These are phyloP conservation scores for Sinocyclocheilus rhinocerous DNA, from an alignment of 2,113 vertebrate species.

Conservation along the genomic window DNA sequence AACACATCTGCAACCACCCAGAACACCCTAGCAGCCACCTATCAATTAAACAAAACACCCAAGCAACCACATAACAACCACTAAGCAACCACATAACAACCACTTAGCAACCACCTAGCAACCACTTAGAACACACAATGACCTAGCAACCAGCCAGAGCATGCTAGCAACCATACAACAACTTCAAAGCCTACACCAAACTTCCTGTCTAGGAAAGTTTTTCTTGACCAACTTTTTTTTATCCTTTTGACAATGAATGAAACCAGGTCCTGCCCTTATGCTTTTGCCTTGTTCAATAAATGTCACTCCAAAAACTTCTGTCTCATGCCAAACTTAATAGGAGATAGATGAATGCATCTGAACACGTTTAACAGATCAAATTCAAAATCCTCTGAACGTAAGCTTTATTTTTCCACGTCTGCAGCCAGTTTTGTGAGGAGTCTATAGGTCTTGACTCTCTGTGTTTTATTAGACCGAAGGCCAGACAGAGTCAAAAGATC, in stretches of 20 bases:
- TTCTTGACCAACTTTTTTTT: too few species aligned
- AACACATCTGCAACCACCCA: too few species aligned
- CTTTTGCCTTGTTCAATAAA: neutral
- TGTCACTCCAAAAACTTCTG: neutral
- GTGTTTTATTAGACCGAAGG: neutral
- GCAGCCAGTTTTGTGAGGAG: neutral
- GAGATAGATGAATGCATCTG: neutral
- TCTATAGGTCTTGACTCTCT: neutral
- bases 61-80: too few species aligned
- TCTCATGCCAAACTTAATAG: neutral
- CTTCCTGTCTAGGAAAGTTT: too few species aligned
- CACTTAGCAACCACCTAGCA: too few species aligned
- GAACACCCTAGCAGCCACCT: too few species aligned
- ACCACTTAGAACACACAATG: too few species aligned
- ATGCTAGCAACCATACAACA: too few species aligned
- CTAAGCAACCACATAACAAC: too few species aligned
- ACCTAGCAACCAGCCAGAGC: too few species aligned
- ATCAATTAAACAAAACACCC: too few species aligned
- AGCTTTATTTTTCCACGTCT: neutral
- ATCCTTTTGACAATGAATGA: neutral
- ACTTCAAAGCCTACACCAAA: too few species aligned
- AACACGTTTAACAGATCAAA: neutral
- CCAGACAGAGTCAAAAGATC: slow-evolving; percentile 4
- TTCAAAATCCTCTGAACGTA: neutral
- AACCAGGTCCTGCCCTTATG: neutral